These are phyloP conservation scores for Tenualosa thibaudeaui DNA, from an alignment of 2,797 vertebrate species.

Conservation along the genomic window DNA sequence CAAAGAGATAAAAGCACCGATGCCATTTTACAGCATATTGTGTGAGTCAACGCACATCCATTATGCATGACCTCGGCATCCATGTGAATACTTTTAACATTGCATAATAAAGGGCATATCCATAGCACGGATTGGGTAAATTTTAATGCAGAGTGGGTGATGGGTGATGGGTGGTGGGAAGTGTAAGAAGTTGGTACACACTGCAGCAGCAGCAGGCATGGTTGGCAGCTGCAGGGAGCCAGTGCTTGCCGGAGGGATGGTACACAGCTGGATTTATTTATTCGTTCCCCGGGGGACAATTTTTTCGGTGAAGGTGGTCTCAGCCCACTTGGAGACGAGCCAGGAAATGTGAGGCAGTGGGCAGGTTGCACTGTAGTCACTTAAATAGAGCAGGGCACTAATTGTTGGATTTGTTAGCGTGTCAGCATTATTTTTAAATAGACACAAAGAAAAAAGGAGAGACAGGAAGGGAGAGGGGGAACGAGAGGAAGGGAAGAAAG, in stretches of 20 bases:
- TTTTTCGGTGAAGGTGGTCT: conserved; percentile 34
- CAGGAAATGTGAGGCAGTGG: conserved; percentile 57
- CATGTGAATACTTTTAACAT: background rate
- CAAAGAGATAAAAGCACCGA: background rate
- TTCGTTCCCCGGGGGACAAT: conserved; percentile 43
- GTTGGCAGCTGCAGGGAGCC: background rate
- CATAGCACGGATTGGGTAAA: background rate
- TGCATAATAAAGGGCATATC: conserved; percentile 42
- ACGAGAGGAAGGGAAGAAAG: background rate
- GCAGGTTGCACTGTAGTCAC: conserved; percentile 48
- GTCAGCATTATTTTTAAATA: conserved; percentile 71
- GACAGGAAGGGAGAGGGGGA: background rate
- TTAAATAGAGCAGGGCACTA: conserved; percentile 64
- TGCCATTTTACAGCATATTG: background rate
- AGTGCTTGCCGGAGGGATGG: background rate
- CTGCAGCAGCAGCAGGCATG: background rate
- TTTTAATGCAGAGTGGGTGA: background rate
- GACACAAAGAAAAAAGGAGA: conserved; percentile 46
- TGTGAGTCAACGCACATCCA: background rate
- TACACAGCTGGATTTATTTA: conserved; percentile 50
- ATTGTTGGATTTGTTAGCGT: conserved; percentile 66
- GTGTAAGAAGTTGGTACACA: background rate
- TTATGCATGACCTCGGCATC: conserved; percentile 1
- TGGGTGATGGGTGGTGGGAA: background rate
- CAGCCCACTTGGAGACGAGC: conserved; percentile 47